Base-by-base conservation (phyloP, 2,888 invertebrate species). In the Kuschelorhynchus macadamiae region DNA sequence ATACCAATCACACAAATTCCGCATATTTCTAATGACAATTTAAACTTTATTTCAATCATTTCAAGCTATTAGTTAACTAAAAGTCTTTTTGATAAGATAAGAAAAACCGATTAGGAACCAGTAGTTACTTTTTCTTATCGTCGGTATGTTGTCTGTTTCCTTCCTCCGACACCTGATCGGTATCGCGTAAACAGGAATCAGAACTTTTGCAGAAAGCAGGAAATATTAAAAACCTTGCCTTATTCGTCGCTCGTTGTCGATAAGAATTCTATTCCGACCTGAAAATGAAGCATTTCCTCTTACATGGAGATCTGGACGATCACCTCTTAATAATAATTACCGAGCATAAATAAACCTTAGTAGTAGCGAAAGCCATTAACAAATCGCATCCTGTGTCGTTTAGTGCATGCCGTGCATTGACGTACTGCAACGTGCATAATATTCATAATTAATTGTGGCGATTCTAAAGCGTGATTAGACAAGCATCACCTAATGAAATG, bases 311-410 rank as follows among this genome's bases (percentile, higher is more conserved):
- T 65, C 70, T 65, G 70, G 60, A 47, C 64, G 69, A 70, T 70
- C 70, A 70, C 65, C 65, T 70, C 61, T 70, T 70, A 70, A 70
- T 65, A 70, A 70, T 70, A 70, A 70, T 70, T 65, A 70, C 65
- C 55, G 33, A 16, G 44, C 70, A 65, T 65, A 70, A 70, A 70
- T 70, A 65, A 70, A 70, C 65, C n/a, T 20, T 41, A 56, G 50
- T 56, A 50, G 44, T 32, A 63, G 41, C 63, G 44, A 59, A 50
- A 65, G 60, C 60, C 56, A 61, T 70, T 70, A 68, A 68, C 68
- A 57, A 63, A 68, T 63, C 68, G 68, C 68, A 68, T 68, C 68
- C 68, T 68, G 68, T 67, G 49, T 44, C 33, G 20, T 49, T 49
- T 30, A 36, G 16, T 36, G 25, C 30, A 49, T 14, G 41, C 39